A percentile compares a stretch with the other conserved stretches of the same genome.
Conservation (phyloP, 2,888 invertebrate genomes). For the Conops quadrifasciatus region DNA sequence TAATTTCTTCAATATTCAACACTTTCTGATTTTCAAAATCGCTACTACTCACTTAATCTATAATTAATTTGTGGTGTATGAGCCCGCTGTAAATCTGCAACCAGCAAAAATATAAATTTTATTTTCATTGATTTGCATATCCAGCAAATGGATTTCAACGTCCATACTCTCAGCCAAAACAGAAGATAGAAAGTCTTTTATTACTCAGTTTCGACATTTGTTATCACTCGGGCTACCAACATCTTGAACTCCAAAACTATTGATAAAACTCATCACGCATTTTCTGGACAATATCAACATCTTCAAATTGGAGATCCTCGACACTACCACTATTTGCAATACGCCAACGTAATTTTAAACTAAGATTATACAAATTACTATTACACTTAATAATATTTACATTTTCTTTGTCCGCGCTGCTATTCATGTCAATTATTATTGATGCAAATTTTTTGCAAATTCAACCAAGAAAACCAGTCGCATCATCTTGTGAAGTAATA, state of each 20-base stretch:
- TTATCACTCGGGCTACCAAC: constrained; percentile 43
- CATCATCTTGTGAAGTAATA: too few relatives aligned
- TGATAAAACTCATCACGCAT: constrained; percentile 76
- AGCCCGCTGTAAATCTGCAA: constrained; percentile 72
- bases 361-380: too few relatives aligned
- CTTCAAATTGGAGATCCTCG: constrained; percentile 79
- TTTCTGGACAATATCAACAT: constrained; percentile 74
- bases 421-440: too few relatives aligned
- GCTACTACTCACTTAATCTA: too few relatives aligned
- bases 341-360: constrained; percentile 75
- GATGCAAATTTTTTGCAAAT: too few relatives aligned
- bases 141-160: constrained; percentile 80
- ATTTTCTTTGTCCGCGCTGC: too few relatives aligned
- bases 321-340: constrained; percentile 70
- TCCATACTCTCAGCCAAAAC: constrained; percentile 67
- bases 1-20: too few relatives aligned
- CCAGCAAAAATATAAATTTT: constrained; percentile 78
- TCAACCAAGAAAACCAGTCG: too few relatives aligned
- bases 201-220: too few relatives aligned
- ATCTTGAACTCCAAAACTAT: constrained; percentile 72
- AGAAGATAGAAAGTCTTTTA: background rate
- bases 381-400: too few relatives aligned
- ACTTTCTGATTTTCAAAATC: too few relatives aligned
- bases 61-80: too few relatives aligned
- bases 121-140: constrained; percentile 76